phyloP scores from a whole-genome alignment of 1,140 invertebrate species.

The Drosophila mayri region DNA sequence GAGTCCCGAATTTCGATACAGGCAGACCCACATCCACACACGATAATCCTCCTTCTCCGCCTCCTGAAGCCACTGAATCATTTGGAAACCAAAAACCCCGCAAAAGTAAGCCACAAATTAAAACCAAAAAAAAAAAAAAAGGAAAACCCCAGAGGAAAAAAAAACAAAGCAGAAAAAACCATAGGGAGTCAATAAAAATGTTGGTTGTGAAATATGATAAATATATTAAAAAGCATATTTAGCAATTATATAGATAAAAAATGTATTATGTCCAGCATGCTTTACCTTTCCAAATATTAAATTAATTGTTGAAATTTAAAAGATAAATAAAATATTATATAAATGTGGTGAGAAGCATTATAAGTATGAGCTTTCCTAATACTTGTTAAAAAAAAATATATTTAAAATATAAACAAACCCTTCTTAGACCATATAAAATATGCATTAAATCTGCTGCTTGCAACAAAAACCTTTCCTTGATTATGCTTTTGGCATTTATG shows the following conservation, averaged over 20 bases:
- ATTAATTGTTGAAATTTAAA: not conserved
- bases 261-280: too few species aligned
- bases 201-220: conserved; percentile 16
- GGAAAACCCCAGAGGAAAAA: not conserved
- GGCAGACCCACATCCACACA: conserved; percentile 13
- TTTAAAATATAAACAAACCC: not conserved
- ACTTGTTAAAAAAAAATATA: not conserved
- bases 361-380: not conserved
- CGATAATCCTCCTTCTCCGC: not conserved
- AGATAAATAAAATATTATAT: not conserved
- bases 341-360: not conserved
- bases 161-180: conserved; percentile 1
- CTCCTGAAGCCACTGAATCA: conserved; percentile 36
- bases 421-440: not conserved
- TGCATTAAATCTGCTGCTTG: not conserved
- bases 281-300: too few species aligned
- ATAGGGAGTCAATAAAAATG: conserved; percentile 44
- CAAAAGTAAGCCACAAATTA: conserved; percentile 48
- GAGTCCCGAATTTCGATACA: conserved; percentile 6
- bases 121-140: conserved; percentile 1
- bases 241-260: too few species aligned
- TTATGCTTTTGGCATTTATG: conserved; percentile 61
- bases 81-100: conserved; percentile 32
- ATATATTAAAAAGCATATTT: too few species aligned
- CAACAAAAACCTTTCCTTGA: conserved; percentile 18